Evolutionary conservation across 2,113 vertebrate genomes (phyloP).

Genomic region (Catagonus wagneri): DNA sequence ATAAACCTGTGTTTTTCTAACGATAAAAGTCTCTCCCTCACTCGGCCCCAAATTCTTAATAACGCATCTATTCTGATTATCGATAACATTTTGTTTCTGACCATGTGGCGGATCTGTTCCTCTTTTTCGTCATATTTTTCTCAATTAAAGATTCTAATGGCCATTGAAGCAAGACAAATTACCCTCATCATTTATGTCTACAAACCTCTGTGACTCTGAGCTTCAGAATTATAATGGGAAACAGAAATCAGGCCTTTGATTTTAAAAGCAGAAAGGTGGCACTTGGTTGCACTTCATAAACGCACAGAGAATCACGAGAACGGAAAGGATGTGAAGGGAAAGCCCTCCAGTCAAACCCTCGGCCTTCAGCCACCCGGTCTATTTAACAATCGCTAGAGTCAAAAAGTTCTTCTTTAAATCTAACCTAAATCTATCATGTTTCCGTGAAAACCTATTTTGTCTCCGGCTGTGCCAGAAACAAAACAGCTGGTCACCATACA

Average conservation of each 20-base stretch:
- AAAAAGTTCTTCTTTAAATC: constrained; percentile 67
- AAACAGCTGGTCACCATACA: constrained; percentile 84
- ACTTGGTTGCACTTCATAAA: constrained; percentile 41
- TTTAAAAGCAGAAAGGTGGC: constrained; percentile 74
- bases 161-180: constrained; percentile 80
- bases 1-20: constrained; percentile 37
- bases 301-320: not conserved
- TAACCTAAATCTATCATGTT: constrained; percentile 65
- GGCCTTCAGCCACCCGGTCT: not conserved
- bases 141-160: constrained; percentile 81
- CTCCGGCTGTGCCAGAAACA: constrained; percentile 63
- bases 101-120: constrained; percentile 53
- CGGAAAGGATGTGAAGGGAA: constrained; percentile 32
- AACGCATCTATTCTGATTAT: constrained; percentile 48
- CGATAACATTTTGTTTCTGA: constrained; percentile 53
- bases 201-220: constrained; percentile 69
- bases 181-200: constrained; percentile 79
- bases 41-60: not conserved
- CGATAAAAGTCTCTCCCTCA: not conserved
- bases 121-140: constrained; percentile 75
- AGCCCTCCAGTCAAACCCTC: constrained; percentile 4
- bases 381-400: not conserved
- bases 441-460: constrained; percentile 49
- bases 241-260: constrained; percentile 80
- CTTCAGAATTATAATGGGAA: constrained; percentile 80